phyloP scores from a whole-genome alignment of 2,888 invertebrate species.

The Troides aeacus region DNA sequence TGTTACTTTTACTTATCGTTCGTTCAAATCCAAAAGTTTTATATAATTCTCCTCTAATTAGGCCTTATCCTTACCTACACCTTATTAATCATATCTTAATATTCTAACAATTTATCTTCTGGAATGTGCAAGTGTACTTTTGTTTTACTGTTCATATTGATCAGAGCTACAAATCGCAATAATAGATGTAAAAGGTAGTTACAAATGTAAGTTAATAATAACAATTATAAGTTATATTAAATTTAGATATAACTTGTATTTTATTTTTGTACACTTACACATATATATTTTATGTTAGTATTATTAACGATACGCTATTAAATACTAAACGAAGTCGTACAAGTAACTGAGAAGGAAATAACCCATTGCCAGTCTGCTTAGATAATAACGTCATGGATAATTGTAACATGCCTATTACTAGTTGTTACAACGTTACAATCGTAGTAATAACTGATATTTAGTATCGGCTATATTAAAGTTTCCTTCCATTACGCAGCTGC shows the following conservation, averaged over 20 bases:
- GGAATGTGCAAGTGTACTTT: background rate
- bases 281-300: too few relatives aligned
- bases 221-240: too few relatives aligned
- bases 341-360: constrained; percentile 52
- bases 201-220: too few relatives aligned
- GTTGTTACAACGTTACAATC: constrained; percentile 63
- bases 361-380: constrained; percentile 56
- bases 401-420: constrained; percentile 71
- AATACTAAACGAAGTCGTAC: constrained; percentile 18
- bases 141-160: background rate
- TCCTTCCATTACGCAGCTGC: constrained; percentile 54
- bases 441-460: constrained; percentile 67
- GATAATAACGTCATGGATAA: constrained; percentile 40
- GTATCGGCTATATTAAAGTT: constrained; percentile 66
- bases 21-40: too few relatives aligned
- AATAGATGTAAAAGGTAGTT: background rate
- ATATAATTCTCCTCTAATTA: too few relatives aligned
- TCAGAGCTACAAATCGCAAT: background rate
- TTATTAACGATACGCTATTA: too few relatives aligned
- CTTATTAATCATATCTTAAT: too few relatives aligned
- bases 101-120: too few relatives aligned
- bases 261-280: too few relatives aligned
- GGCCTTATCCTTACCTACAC: too few relatives aligned
- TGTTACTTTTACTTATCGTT: too few relatives aligned
- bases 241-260: too few relatives aligned